Base-by-base conservation (phyloP, 2,797 vertebrate species). In the Gymnothorax reevesii region DNA sequence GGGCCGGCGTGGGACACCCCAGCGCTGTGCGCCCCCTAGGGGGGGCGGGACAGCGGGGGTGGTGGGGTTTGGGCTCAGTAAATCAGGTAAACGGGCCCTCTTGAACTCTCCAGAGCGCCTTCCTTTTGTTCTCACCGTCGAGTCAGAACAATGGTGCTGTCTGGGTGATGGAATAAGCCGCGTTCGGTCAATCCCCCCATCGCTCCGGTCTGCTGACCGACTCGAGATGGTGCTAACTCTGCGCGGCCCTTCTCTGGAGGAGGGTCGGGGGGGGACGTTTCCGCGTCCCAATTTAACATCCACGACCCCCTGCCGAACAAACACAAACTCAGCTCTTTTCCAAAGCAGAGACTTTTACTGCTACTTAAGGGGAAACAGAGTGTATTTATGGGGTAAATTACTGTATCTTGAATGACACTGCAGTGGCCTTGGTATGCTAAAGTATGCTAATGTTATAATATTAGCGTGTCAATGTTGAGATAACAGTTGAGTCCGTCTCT, bases 131-230 rank as follows among this genome's bases (percentile, higher is more conserved):
- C 88, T 94, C 91, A 88, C 91, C 86, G 83, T 89, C 90, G 90
- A 89, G 88, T 57, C 80, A 88, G 87, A 94, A 92, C 93, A 94
- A 93, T 92, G 90, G 92, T 91, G 89, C 90, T 94, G 94, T 93
- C 91, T 87, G 88, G 25, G 88, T 95, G 90, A 93, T 94, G 91
- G 89, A 94, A 86, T 90, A 87, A 94, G 88, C 83, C 88, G 20
- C 87, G 87, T 87, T 88, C 85, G 85, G 87, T 86, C 92, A 82
- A 17, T 87, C 86, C 88, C 86, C 88, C 88, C 86, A 82, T 85
- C 88, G 42, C 57, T 83, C 57, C 79, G 73, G 60, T 88, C 22
- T 52, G 64, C 88, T 88, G 90, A 90, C 49, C 59, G 82, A 87
- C 88, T 83, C 60, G 3, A 87, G 88, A 62, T 83, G 85, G 7